Evolutionary conservation across 2,888 invertebrate species (phyloP).

Genomic region (Gymnocheta viridis): DNA sequence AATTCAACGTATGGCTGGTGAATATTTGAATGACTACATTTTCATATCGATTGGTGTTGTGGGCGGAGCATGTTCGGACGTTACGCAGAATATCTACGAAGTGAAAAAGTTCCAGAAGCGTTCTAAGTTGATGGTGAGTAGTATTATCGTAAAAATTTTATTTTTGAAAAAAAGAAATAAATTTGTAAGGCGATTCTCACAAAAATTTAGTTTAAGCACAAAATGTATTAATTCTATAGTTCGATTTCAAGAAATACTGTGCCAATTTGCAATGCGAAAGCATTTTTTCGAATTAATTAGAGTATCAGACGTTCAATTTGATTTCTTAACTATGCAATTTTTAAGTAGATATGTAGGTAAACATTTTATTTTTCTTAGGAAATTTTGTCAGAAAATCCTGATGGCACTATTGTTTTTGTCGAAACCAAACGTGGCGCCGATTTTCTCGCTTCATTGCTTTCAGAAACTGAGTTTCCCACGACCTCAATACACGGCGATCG

Average conservation of each 20-base stretch:
- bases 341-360: no score
- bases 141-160: neutral
- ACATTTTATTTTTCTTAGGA: conserved; percentile 72
- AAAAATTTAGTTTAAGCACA: no score
- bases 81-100: conserved; percentile 89
- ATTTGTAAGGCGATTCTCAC: no score
- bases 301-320: no score
- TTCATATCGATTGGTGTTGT: conserved; percentile 95
- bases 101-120: conserved; percentile 89
- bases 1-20: conserved; percentile 92
- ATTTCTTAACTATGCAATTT: neutral
- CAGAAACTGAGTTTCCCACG: conserved; percentile 91
- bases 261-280: no score
- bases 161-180: neutral
- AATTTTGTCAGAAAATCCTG: conserved; percentile 77
- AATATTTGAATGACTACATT: conserved; percentile 91
- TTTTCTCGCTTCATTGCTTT: conserved; percentile 91
- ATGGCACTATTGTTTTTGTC: conserved; percentile 92
- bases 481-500: conserved; percentile 99
- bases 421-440: conserved; percentile 95
- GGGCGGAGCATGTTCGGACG: conserved; percentile 96
- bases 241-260: no score
- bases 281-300: no score
- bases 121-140: conserved; percentile 84
- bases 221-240: no score